Conservation (phyloP, 2,797 vertebrate species). For the Labeo calbasu region DNA sequence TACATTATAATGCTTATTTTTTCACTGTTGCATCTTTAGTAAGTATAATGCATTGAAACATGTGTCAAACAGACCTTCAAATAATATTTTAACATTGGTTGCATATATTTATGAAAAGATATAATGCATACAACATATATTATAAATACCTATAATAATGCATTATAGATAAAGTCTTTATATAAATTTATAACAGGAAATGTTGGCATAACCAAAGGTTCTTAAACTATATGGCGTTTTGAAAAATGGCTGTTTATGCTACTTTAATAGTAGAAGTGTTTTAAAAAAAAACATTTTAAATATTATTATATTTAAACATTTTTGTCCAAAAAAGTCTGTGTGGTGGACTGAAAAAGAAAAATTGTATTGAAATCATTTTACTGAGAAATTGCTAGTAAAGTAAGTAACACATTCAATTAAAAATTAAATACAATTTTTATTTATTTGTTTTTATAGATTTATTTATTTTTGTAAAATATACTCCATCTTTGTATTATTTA, state of each 20-base stretch:
- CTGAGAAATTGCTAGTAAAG: neutral
- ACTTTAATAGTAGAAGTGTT: neutral
- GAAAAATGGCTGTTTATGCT: neutral
- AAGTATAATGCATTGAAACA: neutral
- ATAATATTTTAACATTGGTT: neutral
- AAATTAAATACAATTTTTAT: too few species aligned
- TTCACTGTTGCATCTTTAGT: neutral
- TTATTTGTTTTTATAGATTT: too few species aligned
- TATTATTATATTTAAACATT: neutral
- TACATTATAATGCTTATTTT: neutral
- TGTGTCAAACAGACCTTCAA: neutral
- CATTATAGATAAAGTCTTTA: neutral
- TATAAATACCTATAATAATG: neutral
- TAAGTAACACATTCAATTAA: neutral
- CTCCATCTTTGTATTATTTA: neutral
- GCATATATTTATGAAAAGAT: neutral
- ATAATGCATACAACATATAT: neutral
- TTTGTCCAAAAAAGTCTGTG: neutral
- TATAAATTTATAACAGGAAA: neutral
- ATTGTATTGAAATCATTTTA: neutral
- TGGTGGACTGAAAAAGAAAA: neutral
- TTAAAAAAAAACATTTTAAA: neutral
- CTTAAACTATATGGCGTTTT: neutral
- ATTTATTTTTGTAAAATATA: neutral
- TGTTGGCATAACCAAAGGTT: neutral